Conservation (phyloP, 2,888 invertebrate species). For the Melanchra persicariae region DNA sequence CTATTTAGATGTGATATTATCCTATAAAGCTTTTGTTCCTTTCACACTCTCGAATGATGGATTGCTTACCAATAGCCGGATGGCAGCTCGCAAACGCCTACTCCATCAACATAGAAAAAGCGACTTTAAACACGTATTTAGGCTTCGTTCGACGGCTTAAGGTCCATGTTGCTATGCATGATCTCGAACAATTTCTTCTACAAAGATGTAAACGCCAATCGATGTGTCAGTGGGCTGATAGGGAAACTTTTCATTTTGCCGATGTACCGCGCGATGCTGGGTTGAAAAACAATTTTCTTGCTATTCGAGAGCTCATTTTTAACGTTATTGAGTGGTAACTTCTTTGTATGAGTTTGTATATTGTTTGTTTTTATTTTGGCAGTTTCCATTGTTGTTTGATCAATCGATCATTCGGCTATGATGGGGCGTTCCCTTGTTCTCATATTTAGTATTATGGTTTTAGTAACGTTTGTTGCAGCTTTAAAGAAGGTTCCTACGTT, state of each 20-base stretch:
- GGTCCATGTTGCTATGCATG: conserved; percentile 81
- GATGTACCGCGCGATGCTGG: conserved; percentile 81
- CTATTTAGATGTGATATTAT: conserved; percentile 74
- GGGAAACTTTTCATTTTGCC: conserved; percentile 89
- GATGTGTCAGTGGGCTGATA: conserved; percentile 88
- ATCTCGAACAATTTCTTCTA: conserved; percentile 83
- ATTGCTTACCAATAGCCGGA: conserved; percentile 83
- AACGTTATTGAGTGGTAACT: conserved; percentile 86
- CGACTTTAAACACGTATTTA: conserved; percentile 69
- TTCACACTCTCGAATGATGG: conserved; percentile 84
- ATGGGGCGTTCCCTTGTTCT: conserved; percentile 28
- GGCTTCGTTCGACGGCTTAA: conserved; percentile 72
- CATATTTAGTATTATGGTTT: conserved; percentile 27
- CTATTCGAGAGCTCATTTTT: conserved; percentile 86
- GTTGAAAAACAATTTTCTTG: conserved; percentile 87
- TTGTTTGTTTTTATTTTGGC: conserved; percentile 71
- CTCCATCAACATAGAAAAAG: conserved; percentile 77
- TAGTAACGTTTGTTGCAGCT: conserved; percentile 29
- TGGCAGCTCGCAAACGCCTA: conserved; percentile 82
- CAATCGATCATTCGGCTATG: conserved; percentile 72
- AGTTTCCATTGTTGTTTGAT: conserved; percentile 76
- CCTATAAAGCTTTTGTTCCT: conserved; percentile 79
- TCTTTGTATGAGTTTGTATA: conserved; percentile 74
- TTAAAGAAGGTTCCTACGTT: conserved; percentile 16
- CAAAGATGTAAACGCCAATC: conserved; percentile 89